Percentiles rank a stretch among this genome's conserved stretches.
phyloP scores from a whole-genome alignment of 2,113 vertebrate genomes.

The Mastomys coucha region DNA sequence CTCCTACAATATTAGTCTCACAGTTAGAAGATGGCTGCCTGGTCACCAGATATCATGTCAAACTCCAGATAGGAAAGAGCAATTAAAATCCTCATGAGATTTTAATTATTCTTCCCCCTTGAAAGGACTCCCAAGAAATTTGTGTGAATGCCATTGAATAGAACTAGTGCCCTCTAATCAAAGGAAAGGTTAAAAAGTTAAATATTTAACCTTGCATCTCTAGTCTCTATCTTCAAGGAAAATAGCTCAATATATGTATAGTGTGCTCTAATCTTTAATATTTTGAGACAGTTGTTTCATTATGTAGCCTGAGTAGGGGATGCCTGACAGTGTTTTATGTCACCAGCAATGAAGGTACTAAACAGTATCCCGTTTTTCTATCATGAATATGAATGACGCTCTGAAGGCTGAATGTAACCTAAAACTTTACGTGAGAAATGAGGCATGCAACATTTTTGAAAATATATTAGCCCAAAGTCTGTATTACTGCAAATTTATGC shows the following conservation, averaged over 20 bases:
- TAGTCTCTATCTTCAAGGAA: neutral
- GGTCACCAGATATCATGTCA: neutral
- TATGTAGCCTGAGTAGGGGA: conserved; percentile 8
- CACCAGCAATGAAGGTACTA: conserved; percentile 79
- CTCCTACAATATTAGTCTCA: neutral
- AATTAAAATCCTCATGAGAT: neutral
- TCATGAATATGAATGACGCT: conserved; percentile 87
- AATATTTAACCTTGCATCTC: neutral
- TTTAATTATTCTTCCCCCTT: neutral
- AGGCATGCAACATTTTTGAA: conserved; percentile 87
- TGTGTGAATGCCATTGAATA: neutral
- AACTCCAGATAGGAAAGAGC: neutral
- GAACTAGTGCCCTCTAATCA: neutral
- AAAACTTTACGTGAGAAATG: conserved; percentile 89
- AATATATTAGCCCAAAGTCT: conserved; percentile 87
- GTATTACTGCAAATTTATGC: conserved; percentile 84
- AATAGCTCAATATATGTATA: neutral
- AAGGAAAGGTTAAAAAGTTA: neutral
- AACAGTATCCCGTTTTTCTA: conserved; percentile 76
- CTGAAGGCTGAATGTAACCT: conserved; percentile 87
- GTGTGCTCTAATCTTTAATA: neutral
- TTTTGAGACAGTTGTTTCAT: neutral
- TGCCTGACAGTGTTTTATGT: conserved; percentile 74
- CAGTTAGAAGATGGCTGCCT: neutral
- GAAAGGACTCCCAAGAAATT: neutral